phyloP scores from a whole-genome alignment of 2,113 vertebrate genomes.

The Hemiprocne comata region DNA sequence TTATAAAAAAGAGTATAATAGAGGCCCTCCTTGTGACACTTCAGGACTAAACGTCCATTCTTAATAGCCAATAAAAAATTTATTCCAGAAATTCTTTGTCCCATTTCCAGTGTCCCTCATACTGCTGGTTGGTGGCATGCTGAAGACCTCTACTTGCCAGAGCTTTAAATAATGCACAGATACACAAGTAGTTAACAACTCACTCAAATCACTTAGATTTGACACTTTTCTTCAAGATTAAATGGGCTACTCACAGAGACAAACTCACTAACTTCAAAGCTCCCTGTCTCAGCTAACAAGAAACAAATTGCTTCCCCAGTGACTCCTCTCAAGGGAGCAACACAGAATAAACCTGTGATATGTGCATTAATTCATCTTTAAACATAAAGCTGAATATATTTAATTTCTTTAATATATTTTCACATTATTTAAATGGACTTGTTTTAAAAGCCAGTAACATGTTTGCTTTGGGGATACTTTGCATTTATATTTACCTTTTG shows the following conservation, averaged over 20 bases:
- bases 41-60: not conserved
- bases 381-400: conserved; percentile 62
- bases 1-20: not conserved
- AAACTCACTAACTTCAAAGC: conserved; percentile 66
- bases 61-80: not conserved
- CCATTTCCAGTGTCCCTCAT: not conserved
- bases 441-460: conserved; percentile 54
- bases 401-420: conserved; percentile 24
- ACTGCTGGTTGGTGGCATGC: not conserved
- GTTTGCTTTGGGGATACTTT: conserved; percentile 41
- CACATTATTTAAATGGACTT: conserved; percentile 57
- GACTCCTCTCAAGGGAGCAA: conserved; percentile 57
- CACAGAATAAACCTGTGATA: conserved; percentile 60
- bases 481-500: conserved; percentile 47
- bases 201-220: conserved; percentile 26
- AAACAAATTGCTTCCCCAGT: conserved; percentile 76
- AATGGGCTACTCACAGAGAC: conserved; percentile 31
- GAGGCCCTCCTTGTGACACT: not conserved
- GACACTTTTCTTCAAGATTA: conserved; percentile 14
- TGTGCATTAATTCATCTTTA: conserved; percentile 63
- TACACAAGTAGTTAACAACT: not conserved
- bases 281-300: conserved; percentile 61
- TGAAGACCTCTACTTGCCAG: conserved; percentile 3
- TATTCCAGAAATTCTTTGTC: not conserved
- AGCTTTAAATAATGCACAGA: conserved; percentile 31